phyloP scores from a whole-genome alignment of 2,113 vertebrate species.

The Nipponia nippon region DNA sequence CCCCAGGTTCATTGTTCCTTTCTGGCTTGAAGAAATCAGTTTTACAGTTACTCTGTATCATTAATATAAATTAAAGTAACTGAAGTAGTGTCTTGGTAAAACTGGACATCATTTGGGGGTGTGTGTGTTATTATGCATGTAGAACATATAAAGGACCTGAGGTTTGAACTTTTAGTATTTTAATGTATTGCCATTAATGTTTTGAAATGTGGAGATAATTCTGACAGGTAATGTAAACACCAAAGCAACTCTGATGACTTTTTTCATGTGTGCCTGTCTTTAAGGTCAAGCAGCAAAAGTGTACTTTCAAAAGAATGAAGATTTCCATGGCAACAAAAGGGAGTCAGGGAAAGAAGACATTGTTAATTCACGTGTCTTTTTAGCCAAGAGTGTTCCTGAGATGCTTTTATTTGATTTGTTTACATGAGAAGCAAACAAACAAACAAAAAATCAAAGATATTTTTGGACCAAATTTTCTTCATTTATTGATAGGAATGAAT shows the following conservation, averaged over 20 bases:
- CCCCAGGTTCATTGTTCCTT: not conserved
- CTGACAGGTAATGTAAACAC: not conserved
- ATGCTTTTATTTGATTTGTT: not conserved
- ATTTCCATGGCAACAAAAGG: constrained; percentile 49
- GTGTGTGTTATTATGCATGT: not conserved
- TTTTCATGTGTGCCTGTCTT: not conserved
- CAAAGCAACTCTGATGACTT: not conserved
- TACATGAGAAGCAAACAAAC: not conserved
- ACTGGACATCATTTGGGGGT: not conserved
- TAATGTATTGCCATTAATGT: not conserved
- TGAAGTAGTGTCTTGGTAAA: not conserved
- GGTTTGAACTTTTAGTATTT: not conserved
- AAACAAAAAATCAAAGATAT: not conserved
- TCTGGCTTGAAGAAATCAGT: not conserved
- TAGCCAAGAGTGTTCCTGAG: not conserved
- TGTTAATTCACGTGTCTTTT: not conserved
- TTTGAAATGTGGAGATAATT: not conserved
- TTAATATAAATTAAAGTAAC: not conserved
- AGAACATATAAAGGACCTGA: not conserved
- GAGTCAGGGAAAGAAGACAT: not conserved
- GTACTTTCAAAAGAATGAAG: not conserved
- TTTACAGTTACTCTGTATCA: not conserved
- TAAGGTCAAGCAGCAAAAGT: not conserved
- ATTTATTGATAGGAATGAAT: not conserved
- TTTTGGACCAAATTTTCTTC: not conserved